Base-by-base conservation (phyloP, 1,140 invertebrate genomes). In the Berghia stephanieae region DNA sequence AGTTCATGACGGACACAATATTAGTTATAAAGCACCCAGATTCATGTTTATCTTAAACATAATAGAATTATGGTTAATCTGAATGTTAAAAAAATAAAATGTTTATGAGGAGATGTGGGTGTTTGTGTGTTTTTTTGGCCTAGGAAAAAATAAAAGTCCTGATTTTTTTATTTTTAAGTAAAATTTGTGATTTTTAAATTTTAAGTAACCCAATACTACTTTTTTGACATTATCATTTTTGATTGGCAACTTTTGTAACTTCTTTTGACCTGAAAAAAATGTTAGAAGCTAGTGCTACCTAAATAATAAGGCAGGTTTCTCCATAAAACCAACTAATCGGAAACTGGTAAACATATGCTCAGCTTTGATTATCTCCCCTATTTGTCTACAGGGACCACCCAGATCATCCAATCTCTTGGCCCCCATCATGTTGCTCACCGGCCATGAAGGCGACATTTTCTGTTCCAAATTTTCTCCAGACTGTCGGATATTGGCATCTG, bases 391-490 rank as follows among this genome's bases (percentile, higher is more conserved):
- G 92, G 92, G 91, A 3, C 93, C 94, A 57, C 93, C 93, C 43
- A 90, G 97, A 80, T 97, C 96, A 16, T 98, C 97, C 0, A 94
- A 93, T 82, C 90, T 99, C 0, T 91, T 94, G 85, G 94, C 96
- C 18, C 97, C 98, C 1, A 99, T 99, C 77, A 99, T 99, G 97
- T 91, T 98, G 21, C 89, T 99, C 36, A 95, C 97, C 87, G 98
- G 98, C 0, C 98, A 99, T 89, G 94, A 97, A 87, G 97, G 96
- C 43, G 98, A 99, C 88, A 95, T 99, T 80, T 99, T 96, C 88
- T 93, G 94, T 31, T 91, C 94, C 5, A 95, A 96, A 90, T 99
- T 99, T 90, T 96, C 98, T 89, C 97, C 97, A 1, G 96, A 99
- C 88, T 98, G 98, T 34, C 93, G 95, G 82, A 94, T 97, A 86